Conservation (phyloP, 1,140 invertebrate genomes). For the Drosophila sulfurigaster region DNA sequence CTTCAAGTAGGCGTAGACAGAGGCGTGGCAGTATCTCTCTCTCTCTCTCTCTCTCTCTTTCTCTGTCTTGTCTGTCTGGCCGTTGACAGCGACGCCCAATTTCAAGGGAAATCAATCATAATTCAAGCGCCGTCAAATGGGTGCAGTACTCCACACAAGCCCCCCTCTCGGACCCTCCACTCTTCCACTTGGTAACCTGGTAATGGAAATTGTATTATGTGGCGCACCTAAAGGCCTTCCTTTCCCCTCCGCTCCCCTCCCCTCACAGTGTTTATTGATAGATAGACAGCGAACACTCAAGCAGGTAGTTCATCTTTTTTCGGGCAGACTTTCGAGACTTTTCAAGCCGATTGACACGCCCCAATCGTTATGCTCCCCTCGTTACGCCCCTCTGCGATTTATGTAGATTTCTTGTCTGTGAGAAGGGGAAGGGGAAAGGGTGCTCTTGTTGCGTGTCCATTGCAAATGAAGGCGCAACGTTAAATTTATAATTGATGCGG, state of each 20-base stretch:
- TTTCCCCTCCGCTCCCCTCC: not conserved
- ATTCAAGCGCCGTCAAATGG: slow-evolving; percentile 38
- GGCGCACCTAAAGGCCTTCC: slow-evolving; percentile 5
- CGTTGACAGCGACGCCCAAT: slow-evolving; percentile 54
- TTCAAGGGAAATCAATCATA: slow-evolving; percentile 67
- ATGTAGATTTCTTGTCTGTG: slow-evolving; percentile 39
- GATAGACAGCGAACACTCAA: slow-evolving; percentile 8
- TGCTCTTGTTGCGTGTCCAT: slow-evolving; percentile 56
- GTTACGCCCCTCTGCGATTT: not conserved
- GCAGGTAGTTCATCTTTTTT: slow-evolving; percentile 22
- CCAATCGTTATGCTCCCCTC: not conserved
- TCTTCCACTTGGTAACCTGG: not conserved
- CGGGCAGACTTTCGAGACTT: not conserved
- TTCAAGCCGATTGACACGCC: not conserved
- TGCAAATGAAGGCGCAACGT: slow-evolving; percentile 41
- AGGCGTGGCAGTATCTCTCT: not conserved
- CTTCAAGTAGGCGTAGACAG: not conserved
- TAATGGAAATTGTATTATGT: slow-evolving; percentile 26
- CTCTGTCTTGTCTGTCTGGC: slow-evolving; percentile 10
- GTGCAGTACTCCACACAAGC: slow-evolving; percentile 4
- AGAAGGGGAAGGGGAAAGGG: too few relatives aligned
- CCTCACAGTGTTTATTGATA: not conserved
- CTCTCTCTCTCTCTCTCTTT: too few relatives aligned
- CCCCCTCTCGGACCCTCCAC: not conserved
- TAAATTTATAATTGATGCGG: slow-evolving; percentile 73